Evolutionary conservation across 2,113 vertebrate genomes (phyloP), one percentile per base, ranked within the genome.

Genomic region (Sapajus apella): DNA sequence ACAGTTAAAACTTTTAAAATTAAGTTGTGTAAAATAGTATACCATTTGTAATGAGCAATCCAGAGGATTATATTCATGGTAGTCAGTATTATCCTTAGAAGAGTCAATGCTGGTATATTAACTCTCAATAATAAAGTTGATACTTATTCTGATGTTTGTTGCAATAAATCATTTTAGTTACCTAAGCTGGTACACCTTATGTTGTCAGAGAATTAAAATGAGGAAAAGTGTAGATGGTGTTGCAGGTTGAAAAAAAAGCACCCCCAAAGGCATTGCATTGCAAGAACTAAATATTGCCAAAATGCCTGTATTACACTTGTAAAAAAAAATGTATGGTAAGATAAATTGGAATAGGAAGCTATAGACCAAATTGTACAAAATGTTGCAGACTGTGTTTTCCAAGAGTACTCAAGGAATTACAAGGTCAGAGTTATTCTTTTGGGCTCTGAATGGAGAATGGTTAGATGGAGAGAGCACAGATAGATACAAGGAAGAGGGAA

Each of bases 1-100:
- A 98, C 98, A 99, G 98, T 98, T 98, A 99, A 99, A 99, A 99
- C 98, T 98, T 99, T 97, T 98, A 99, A 99, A 99, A 99, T 99
- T 99, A 99, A 99, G 99, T 99, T 97, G 98, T 99, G 98, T 98
- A 99, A 99, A 99, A 99, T 95, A 94, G 96, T 98, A 98, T 98
- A 98, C 70, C 83, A 93, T 91, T 98, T 98, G 96, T 98, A 99
- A 98, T 98, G 99, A 98, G 97, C 98, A 98, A 90, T 98, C 97
- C 98, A 99, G 98, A 99, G 99, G 98, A 99, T 97, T 98, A 96
- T 98, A 99, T 99, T 99, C 99, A 98, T 98, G 98, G 98, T 98
- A 99, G 98, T 98, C 97, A 96, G 98, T 98, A 99, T 98, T 98
- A 99, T 99, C 98, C 97, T 98, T 96, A 99, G 99, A 97, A 98